These are phyloP conservation scores for Euthynnus affinis DNA, from an alignment of 2,797 vertebrate species.

Conservation along the genomic window DNA sequence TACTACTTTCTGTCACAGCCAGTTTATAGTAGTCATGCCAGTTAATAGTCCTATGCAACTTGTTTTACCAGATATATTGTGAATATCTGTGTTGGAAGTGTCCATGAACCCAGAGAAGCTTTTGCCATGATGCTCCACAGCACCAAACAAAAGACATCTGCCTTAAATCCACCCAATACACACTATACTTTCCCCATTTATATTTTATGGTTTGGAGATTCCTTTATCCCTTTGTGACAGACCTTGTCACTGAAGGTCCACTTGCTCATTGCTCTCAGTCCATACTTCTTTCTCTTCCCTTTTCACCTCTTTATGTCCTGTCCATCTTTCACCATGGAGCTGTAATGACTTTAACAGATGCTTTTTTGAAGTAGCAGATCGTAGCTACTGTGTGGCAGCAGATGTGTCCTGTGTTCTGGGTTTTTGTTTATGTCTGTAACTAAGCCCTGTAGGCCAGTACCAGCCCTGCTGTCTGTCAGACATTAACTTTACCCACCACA, in stretches of 20 bases:
- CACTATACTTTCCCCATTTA: neutral
- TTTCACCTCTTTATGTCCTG: slow-evolving; percentile 25
- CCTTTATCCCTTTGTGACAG: slow-evolving; percentile 22
- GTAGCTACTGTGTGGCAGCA: slow-evolving; percentile 68
- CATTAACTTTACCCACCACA: slow-evolving; percentile 48
- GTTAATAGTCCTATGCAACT: slow-evolving; percentile 15
- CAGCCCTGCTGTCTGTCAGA: slow-evolving; percentile 73
- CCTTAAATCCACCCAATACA: slow-evolving; percentile 20
- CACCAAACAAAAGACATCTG: slow-evolving; percentile 66
- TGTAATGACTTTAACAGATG: slow-evolving; percentile 67
- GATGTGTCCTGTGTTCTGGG: slow-evolving; percentile 59
- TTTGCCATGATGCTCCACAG: slow-evolving; percentile 58
- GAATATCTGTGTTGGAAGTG: slow-evolving; percentile 31
- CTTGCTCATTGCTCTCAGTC: slow-evolving; percentile 19
- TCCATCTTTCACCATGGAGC: slow-evolving; percentile 11
- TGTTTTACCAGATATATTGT: slow-evolving; percentile 26
- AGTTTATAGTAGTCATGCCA: slow-evolving; percentile 1
- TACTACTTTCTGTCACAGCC: neutral
- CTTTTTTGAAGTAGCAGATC: slow-evolving; percentile 54
- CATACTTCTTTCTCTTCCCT: slow-evolving; percentile 40
- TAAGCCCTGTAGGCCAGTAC: slow-evolving; percentile 58
- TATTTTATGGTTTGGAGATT: slow-evolving; percentile 31
- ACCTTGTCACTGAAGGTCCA: slow-evolving; percentile 20
- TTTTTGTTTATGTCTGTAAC: slow-evolving; percentile 71
- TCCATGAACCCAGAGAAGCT: slow-evolving; percentile 26